These are phyloP conservation scores for Lampris incognitus DNA, from an alignment of 2,113 vertebrate genomes.

Conservation along the genomic window DNA sequence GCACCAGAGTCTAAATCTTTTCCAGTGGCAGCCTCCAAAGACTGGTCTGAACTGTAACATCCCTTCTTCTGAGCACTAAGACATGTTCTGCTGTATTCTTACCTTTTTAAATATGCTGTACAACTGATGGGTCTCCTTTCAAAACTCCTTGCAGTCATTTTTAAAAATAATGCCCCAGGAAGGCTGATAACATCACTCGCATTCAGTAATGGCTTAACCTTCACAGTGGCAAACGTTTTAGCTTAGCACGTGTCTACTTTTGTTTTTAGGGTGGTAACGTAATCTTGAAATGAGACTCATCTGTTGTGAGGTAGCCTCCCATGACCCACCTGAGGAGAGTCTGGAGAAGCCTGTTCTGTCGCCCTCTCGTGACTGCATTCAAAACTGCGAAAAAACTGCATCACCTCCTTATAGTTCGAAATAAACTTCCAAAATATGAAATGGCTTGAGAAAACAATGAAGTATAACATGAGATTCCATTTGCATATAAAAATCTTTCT, in stretches of 20 bases:
- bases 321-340: background rate
- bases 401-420: background rate
- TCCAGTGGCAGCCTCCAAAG: constrained; percentile 23
- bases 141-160: too few relatives aligned
- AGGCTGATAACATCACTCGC: too few relatives aligned
- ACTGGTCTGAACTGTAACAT: constrained; percentile 29
- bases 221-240: too few relatives aligned
- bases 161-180: too few relatives aligned
- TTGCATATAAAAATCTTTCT: too few relatives aligned
- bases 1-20: background rate
- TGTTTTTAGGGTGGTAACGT: too few relatives aligned
- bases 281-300: background rate
- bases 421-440: too few relatives aligned
- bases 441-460: too few relatives aligned
- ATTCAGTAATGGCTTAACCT: too few relatives aligned
- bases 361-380: constrained; percentile 31
- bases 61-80: constrained; percentile 11
- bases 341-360: background rate
- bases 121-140: background rate
- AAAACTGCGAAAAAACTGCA: background rate
- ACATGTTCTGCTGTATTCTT: constrained; percentile 5
- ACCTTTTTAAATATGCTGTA: constrained; percentile 9
- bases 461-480: too few relatives aligned
- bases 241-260: too few relatives aligned
- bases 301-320: constrained; percentile 4